Base-by-base conservation (phyloP, 2,113 vertebrate genomes). In the Asarcornis scutulata region DNA sequence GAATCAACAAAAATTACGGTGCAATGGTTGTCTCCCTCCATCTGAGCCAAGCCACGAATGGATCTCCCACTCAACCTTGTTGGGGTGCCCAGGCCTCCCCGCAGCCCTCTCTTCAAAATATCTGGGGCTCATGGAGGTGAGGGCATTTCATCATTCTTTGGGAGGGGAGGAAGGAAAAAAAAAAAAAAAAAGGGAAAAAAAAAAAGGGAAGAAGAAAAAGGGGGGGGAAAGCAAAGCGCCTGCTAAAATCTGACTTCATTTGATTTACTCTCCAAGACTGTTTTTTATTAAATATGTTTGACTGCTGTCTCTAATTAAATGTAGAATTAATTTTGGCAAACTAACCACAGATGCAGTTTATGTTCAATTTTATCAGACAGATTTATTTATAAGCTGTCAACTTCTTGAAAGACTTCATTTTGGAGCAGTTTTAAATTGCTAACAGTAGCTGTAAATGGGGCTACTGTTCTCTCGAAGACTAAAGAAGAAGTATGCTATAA, bases 341-440 rank as follows among this genome's bases (percentile, higher is more conserved):
- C 97, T 96, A 97, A 98, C 97, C 97, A 97, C 98, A 98, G 98
- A 98, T 98, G 97, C 97, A 98, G 98, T 98, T 98, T 98, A 97
- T 98, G 97, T 97, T 98, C 97, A 98, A 98, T 98, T 98, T 98
- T 98, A 98, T 98, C 98, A 98, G 98, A 98, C 98, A 98, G 98
- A 98, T 98, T 98, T 98, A 98, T 98, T 98, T 98, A 98, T 98
- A 98, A 98, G 98, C 98, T 98, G 98, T 98, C 98, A 98, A 98
- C 98, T 98, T 98, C 97, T 98, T 98, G 98, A 98, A 98, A 98
- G 98, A 98, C 98, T 98, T 98, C 98, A 98, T 98, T 98, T 98
- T 98, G 97, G 98, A 98, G 97, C 97, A 97, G 97, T 97, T 98
- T 98, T 98, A 98, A 98, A 98, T 98, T 98, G 98, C 98, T 98